These are phyloP conservation scores for Euglossa dilemma DNA, from an alignment of 1,140 invertebrate species.

Conservation along the genomic window DNA sequence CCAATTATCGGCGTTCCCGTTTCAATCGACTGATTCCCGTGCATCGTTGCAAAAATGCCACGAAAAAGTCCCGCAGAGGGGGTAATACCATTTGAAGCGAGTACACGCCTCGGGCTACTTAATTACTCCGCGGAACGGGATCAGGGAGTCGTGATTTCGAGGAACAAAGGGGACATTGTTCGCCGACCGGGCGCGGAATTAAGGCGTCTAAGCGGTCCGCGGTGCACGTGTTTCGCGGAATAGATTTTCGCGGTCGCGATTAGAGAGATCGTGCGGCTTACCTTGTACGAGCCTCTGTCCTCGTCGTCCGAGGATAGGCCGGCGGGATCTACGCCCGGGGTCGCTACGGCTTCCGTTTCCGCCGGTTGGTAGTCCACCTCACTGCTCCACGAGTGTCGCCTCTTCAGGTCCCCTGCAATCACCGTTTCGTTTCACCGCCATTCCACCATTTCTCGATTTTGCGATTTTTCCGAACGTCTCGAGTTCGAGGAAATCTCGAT, in stretches of 20 bases:
- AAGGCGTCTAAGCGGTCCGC: neutral
- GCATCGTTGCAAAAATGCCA: slow-evolving; percentile 10
- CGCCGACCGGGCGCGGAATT: neutral
- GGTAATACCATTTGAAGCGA: slow-evolving; percentile 44
- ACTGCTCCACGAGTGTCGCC: slow-evolving; percentile 70
- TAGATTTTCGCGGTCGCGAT: neutral
- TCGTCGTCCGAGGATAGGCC: slow-evolving; percentile 51
- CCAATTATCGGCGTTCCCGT: slow-evolving; percentile 45
- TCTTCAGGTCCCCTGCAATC: slow-evolving; percentile 70
- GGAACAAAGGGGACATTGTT: slow-evolving; percentile 46
- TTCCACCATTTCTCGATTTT: too few relatives aligned
- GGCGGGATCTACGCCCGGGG: slow-evolving; percentile 47
- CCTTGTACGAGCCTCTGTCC: slow-evolving; percentile 68
- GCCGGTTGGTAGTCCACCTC: slow-evolving; percentile 58
- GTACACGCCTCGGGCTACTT: slow-evolving; percentile 17
- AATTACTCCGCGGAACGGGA: slow-evolving; percentile 40
- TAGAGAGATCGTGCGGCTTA: slow-evolving; percentile 28
- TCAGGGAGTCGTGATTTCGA: slow-evolving; percentile 33
- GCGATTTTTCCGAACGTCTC: too few relatives aligned
- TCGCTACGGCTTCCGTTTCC: slow-evolving; percentile 63
- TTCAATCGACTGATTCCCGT: slow-evolving; percentile 36
- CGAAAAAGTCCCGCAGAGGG: neutral
- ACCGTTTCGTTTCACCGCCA: too few relatives aligned
- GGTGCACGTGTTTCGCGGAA: neutral
- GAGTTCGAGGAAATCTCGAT: too few relatives aligned